Evolutionary conservation across 1,140 invertebrate species (phyloP).

Genomic region (Homalodisca vitripennis): DNA sequence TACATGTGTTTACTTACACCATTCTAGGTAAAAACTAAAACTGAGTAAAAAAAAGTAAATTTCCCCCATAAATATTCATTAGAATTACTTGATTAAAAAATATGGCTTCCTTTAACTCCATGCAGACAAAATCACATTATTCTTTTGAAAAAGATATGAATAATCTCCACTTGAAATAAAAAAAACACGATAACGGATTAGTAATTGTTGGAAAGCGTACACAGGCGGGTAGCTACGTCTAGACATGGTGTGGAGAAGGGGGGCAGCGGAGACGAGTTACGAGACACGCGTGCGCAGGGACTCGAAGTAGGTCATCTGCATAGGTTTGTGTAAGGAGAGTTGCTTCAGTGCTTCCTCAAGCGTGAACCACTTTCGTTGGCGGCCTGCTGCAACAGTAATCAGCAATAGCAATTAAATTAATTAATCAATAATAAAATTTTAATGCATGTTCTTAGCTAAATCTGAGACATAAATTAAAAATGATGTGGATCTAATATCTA

Average conservation of each 20-base stretch:
- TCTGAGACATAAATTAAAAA: too few relatives aligned
- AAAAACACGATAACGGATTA: not conserved
- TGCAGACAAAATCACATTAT: not conserved
- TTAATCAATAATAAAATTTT: too few relatives aligned
- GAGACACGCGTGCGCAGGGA: slow-evolving; percentile 35
- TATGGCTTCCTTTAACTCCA: not conserved
- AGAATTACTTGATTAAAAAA: too few relatives aligned
- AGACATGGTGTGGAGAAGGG: not conserved
- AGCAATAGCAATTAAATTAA: too few relatives aligned
- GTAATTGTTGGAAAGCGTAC: too few relatives aligned
- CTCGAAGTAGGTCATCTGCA: slow-evolving; percentile 83
- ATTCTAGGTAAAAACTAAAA: too few relatives aligned
- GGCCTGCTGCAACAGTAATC: slow-evolving; percentile 57
- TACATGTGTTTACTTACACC: not conserved
- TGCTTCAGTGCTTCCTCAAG: slow-evolving; percentile 83
- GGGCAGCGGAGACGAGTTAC: slow-evolving; percentile 21
- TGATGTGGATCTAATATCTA: too few relatives aligned
- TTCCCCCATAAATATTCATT: too few relatives aligned
- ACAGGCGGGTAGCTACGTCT: not conserved
- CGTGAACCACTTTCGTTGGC: slow-evolving; percentile 89
- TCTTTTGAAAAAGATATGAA: not conserved
- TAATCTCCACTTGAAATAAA: not conserved
- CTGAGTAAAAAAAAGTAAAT: too few relatives aligned
- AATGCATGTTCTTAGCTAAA: too few relatives aligned
- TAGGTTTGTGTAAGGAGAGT: slow-evolving; percentile 85